Percentiles rank a stretch among this genome's conserved stretches.
Conservation (phyloP, 2,113 vertebrate species). For the Heterochromis multidens region DNA sequence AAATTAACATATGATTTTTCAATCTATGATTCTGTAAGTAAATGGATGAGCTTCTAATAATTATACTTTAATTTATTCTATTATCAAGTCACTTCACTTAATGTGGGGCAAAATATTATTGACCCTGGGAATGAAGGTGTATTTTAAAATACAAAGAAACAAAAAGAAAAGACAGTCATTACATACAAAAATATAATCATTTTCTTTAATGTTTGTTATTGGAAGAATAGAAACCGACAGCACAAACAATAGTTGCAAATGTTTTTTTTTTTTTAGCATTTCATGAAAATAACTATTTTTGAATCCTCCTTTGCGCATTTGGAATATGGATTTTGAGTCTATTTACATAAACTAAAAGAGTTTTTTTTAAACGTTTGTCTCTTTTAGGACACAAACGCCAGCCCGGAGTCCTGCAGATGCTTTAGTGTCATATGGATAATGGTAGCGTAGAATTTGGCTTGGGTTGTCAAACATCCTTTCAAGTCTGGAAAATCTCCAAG, state of each 20-base stretch:
- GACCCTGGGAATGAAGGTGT: neutral
- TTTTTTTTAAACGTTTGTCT: neutral
- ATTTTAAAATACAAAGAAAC: neutral
- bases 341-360: neutral
- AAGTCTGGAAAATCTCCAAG: neutral
- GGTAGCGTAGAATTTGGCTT: constrained; percentile 50
- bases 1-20: neutral
- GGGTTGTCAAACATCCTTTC: constrained; percentile 42
- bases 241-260: neutral
- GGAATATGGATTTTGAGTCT: neutral
- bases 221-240: neutral
- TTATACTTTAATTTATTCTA: too few species aligned
- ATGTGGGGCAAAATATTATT: neutral
- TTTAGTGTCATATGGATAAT: neutral
- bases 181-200: neutral
- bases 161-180: neutral
- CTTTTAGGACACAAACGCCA: neutral
- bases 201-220: neutral
- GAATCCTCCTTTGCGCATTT: neutral
- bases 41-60: neutral
- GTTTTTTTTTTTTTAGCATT: neutral
- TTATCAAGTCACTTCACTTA: neutral
- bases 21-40: neutral
- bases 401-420: constrained; percentile 6
- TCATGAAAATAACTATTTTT: neutral